Evolutionary conservation across 1,140 invertebrate species (phyloP).

Genomic region (Trichonephila clavipes): DNA sequence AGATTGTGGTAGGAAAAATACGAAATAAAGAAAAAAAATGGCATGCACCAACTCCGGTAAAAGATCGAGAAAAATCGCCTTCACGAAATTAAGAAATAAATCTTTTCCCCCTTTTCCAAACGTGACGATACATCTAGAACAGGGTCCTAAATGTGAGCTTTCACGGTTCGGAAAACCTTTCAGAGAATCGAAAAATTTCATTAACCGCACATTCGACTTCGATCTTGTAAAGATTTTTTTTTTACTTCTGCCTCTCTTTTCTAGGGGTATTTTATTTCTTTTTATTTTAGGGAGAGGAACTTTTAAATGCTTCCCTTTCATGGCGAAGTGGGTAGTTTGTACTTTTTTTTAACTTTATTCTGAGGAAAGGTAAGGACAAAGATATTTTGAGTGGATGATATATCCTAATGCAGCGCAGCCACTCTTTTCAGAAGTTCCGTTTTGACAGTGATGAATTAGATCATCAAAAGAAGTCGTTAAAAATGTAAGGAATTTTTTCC

Average conservation of each 20-base stretch:
- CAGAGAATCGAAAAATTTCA: conserved; percentile 20
- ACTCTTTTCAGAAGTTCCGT: not conserved
- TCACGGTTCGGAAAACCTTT: conserved; percentile 9
- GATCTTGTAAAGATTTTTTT: not conserved
- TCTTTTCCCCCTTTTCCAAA: not conserved
- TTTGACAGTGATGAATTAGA: conserved; percentile 1
- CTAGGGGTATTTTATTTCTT: not conserved
- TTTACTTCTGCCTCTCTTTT: not conserved
- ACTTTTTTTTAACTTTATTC: not conserved
- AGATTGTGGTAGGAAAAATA: not conserved
- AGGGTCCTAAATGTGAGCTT: conserved; percentile 8
- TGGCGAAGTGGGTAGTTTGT: not conserved
- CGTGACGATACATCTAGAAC: conserved; percentile 15
- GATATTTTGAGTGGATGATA: not conserved
- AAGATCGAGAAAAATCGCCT: conserved; percentile 26
- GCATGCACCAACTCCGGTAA: not conserved
- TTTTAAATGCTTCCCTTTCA: conserved; percentile 1
- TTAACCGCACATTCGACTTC: conserved; percentile 15
- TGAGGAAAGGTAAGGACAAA: not conserved
- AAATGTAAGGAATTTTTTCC: not conserved
- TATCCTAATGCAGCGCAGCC: not conserved
- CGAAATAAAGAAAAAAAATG: not conserved
- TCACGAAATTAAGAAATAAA: conserved; percentile 41
- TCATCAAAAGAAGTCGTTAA: not conserved
- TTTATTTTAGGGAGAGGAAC: conserved; percentile 16